Evolutionary conservation across 2,113 vertebrate species (phyloP), one percentile per base, ranked within the genome.

Genomic region (Vidua macroura): DNA sequence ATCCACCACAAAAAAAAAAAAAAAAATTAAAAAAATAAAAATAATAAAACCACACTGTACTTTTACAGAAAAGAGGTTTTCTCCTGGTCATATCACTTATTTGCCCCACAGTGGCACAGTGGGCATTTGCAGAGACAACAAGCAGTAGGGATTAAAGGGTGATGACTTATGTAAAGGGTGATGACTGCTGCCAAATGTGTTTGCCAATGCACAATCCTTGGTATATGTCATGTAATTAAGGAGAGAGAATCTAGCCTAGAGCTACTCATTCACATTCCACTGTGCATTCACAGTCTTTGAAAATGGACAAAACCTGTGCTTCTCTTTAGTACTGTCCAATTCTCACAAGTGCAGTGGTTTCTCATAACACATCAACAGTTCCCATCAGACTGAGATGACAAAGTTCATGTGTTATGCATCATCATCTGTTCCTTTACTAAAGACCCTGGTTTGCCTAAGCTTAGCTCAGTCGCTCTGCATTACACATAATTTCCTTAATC

Each of bases 361-460:
- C 82, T 70, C 58, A 19, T 4, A 12, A n/a, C 52, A 60, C 69
- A 68, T 24, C 53, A 76, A 18, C 11, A 66, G 51, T 11, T 67
- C 72, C 46, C 63, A 62, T 73, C 68, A 79, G 55, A 74, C 30
- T 48, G 77, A 77, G 46, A 55, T 70, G 70, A 85, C 52, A 51
- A 91, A 88, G 66, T 64, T 64, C 73, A 52, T 56, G 58, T 62
- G 69, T 17, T 91, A 76, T 90, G 13, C 58, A 53, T 46, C 56
- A 58, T 58, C 59, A 74, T 87, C 63, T 83, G 39, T 76, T 94
- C 37, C 59, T 94, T 90, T 93, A 59, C 74, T 88, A 83, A 90
- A 87, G 41, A 43, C 58, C 48, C 41, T 30, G 8, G 19, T 80
- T 63, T 90, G 70, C 10, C 51, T 79, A 25, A 69, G 55, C 33